phyloP scores from a whole-genome alignment of 2,113 vertebrate species.

The Mesembrinibis cayennensis region DNA sequence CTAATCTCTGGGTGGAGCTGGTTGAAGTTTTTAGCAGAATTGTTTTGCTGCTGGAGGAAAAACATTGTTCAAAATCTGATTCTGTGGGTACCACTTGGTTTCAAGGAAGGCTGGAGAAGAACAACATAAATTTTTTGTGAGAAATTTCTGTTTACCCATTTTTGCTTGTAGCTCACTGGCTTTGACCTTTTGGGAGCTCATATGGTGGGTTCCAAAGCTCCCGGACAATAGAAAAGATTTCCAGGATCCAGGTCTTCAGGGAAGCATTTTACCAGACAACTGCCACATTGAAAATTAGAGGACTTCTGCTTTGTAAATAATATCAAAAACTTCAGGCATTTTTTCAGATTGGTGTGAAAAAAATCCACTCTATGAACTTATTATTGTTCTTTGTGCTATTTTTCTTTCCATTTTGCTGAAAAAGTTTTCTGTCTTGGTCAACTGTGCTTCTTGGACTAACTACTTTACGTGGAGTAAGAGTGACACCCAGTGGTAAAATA shows the following conservation, averaged over 20 bases:
- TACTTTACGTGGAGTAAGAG: slow-evolving; percentile 4
- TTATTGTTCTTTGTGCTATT: background rate
- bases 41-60: background rate
- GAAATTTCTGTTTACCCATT: accelerated
- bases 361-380: background rate
- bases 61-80: background rate
- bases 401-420: background rate
- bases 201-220: background rate
- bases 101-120: background rate
- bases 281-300: background rate
- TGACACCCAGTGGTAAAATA: slow-evolving; percentile 73
- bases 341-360: background rate
- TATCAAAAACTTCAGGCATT: accelerated
- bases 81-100: background rate
- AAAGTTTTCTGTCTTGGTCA: background rate
- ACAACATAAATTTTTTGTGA: background rate
- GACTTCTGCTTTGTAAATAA: background rate
- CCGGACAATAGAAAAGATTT: background rate
- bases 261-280: background rate
- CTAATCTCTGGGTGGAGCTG: background rate
- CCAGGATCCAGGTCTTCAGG: background rate
- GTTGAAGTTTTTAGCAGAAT: background rate
- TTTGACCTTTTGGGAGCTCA: background rate
- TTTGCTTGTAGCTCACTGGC: background rate
- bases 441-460: background rate